phyloP scores from a whole-genome alignment of 1,140 invertebrate species.

The Drosophila tsacasi region DNA sequence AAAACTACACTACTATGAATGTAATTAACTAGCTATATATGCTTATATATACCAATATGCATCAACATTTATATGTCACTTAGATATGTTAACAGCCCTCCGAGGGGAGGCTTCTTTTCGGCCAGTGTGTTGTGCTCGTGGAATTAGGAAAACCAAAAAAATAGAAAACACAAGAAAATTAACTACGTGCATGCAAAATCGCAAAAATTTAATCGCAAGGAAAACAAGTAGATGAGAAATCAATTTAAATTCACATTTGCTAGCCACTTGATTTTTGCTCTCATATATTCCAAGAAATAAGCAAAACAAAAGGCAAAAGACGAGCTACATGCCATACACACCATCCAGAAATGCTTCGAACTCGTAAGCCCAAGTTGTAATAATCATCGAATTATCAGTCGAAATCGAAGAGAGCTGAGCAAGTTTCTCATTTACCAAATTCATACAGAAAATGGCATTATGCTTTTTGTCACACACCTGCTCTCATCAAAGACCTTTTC shows the following conservation, averaged over 20 bases:
- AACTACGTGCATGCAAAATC: slow-evolving; percentile 31
- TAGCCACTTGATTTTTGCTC: slow-evolving; percentile 31
- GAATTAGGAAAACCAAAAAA: slow-evolving; percentile 36
- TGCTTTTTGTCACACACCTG: slow-evolving; percentile 24
- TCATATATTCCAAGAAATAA: slow-evolving; percentile 21
- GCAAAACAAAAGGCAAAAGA: slow-evolving; percentile 19
- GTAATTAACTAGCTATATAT: slow-evolving; percentile 64
- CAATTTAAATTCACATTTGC: slow-evolving; percentile 19
- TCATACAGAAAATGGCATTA: slow-evolving; percentile 39
- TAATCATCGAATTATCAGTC: slow-evolving; percentile 29
- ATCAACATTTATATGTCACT: slow-evolving; percentile 44
- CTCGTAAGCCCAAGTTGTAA: slow-evolving; percentile 1
- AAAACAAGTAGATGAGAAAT: slow-evolving; percentile 5
- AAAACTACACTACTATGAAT: slow-evolving; percentile 55
- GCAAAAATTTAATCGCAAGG: slow-evolving; percentile 22
- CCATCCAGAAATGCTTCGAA: slow-evolving; percentile 25
- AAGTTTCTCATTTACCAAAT: slow-evolving; percentile 18
- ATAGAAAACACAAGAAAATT: slow-evolving; percentile 8
- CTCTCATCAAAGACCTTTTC: neutral
- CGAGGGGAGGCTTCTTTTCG: neutral
- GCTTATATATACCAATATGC: slow-evolving; percentile 32
- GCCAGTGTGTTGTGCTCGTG: slow-evolving; percentile 13
- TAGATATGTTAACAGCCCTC: slow-evolving; percentile 24
- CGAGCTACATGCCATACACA: slow-evolving; percentile 16
- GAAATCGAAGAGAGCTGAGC: neutral